Evolutionary conservation across 2,888 invertebrate species (phyloP).

Genomic region (Diloba caeruleocephala): DNA sequence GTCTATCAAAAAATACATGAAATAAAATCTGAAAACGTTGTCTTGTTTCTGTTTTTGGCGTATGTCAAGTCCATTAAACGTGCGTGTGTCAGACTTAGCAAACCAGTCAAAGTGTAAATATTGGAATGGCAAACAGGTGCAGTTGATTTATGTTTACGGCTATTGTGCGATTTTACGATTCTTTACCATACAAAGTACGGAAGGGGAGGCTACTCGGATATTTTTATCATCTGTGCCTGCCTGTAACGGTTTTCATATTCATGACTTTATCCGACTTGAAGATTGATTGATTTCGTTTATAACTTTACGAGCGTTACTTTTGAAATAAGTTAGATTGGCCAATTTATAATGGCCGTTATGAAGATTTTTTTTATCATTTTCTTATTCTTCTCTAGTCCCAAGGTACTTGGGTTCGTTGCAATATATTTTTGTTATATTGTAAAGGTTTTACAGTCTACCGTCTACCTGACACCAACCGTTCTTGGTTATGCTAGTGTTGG

Average conservation of each 20-base stretch:
- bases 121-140: slow-evolving; percentile 20
- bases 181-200: slow-evolving; percentile 21
- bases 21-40: too few species aligned
- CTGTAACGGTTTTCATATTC: slow-evolving; percentile 22
- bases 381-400: too few species aligned
- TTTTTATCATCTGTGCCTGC: slow-evolving; percentile 23
- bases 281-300: slow-evolving; percentile 25
- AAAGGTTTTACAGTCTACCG: too few species aligned
- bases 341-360: slow-evolving; percentile 3
- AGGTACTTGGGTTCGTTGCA: too few species aligned
- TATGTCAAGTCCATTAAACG: not conserved
- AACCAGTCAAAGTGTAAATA: slow-evolving; percentile 22
- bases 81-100: slow-evolving; percentile 2
- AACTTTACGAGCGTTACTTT: slow-evolving; percentile 9
- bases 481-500: too few species aligned
- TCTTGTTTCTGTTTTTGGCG: not conserved
- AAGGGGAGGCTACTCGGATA: not conserved
- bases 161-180: slow-evolving; percentile 35
- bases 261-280: slow-evolving; percentile 26
- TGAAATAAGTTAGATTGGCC: slow-evolving; percentile 3
- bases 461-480: too few species aligned
- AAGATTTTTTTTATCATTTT: too few species aligned
- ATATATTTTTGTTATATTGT: too few species aligned
- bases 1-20: too few species aligned
- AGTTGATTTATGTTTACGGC: slow-evolving; percentile 47